phyloP scores from a whole-genome alignment of 2,888 invertebrate species.

The Himalopsyche tibetana region DNA sequence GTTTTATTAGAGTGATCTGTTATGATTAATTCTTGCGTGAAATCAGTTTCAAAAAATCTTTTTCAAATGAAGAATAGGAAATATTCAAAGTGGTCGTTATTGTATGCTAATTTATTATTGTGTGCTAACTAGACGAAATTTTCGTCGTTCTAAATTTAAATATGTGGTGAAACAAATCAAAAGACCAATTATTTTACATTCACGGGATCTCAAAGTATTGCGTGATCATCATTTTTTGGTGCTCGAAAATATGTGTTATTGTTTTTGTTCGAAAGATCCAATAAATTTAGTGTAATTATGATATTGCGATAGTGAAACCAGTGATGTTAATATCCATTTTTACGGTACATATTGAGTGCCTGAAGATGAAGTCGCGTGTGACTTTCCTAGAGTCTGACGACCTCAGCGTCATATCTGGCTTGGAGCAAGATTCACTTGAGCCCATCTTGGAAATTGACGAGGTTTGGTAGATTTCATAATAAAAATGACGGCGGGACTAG shows the following conservation, averaged over 20 bases:
- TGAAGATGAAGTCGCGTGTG: slow-evolving; percentile 65
- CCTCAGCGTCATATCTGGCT: slow-evolving; percentile 58
- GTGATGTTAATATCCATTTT: slow-evolving; percentile 62
- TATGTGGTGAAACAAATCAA: neutral
- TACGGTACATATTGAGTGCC: slow-evolving; percentile 59
- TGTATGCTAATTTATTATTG: slow-evolving; percentile 30
- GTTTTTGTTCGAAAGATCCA: neutral
- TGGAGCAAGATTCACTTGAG: slow-evolving; percentile 64
- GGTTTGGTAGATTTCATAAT: neutral
- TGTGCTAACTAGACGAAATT: slow-evolving; percentile 24
- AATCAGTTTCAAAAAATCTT: neutral
- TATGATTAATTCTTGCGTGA: slow-evolving; percentile 18
- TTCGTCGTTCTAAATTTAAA: neutral
- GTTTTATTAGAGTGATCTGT: neutral
- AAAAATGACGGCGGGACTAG: too few species aligned
- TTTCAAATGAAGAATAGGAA: slow-evolving; percentile 10
- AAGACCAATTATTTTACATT: too few species aligned
- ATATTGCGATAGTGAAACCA: slow-evolving; percentile 13
- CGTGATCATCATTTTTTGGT: neutral
- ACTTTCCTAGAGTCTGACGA: slow-evolving; percentile 64
- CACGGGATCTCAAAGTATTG: too few species aligned
- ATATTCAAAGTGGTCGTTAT: slow-evolving; percentile 10
- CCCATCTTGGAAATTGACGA: slow-evolving; percentile 46
- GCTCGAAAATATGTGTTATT: neutral
- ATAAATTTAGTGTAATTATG: neutral